phyloP scores from a whole-genome alignment of 2,797 vertebrate genomes.

The Accipiter fasciatus region DNA sequence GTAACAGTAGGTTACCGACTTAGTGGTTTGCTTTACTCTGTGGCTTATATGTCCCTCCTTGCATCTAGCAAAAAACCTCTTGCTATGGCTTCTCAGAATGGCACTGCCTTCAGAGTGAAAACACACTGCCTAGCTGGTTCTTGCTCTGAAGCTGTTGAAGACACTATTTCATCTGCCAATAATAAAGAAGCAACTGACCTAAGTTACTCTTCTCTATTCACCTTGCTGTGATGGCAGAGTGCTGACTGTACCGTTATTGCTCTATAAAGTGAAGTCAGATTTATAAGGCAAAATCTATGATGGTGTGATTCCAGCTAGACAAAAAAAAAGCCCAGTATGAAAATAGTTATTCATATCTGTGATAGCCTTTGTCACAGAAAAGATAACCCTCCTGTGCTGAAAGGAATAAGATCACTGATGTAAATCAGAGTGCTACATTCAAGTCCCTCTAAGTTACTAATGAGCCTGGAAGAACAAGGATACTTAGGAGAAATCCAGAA shows the following conservation, averaged over 20 bases:
- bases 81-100: background rate
- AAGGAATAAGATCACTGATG: slow-evolving; percentile 59
- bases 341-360: slow-evolving; percentile 64
- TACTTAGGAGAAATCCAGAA: slow-evolving; percentile 65
- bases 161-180: slow-evolving; percentile 55
- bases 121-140: slow-evolving; percentile 28
- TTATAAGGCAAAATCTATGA: slow-evolving; percentile 57
- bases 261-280: slow-evolving; percentile 40
- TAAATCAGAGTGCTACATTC: slow-evolving; percentile 57
- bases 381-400: slow-evolving; percentile 63
- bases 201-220: slow-evolving; percentile 50
- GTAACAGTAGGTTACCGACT: background rate
- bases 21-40: background rate
- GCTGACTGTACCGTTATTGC: slow-evolving; percentile 46
- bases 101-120: slow-evolving; percentile 24
- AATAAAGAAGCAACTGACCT: slow-evolving; percentile 62
- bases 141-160: slow-evolving; percentile 59
- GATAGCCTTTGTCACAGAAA: slow-evolving; percentile 57
- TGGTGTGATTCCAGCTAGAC: slow-evolving; percentile 53
- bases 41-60: background rate
- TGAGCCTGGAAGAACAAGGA: slow-evolving; percentile 57
- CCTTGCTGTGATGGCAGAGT: slow-evolving; percentile 60
- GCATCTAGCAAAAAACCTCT: background rate
- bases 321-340: slow-evolving; percentile 54
- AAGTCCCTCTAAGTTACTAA: slow-evolving; percentile 53